Evolutionary conservation across 2,888 invertebrate genomes (phyloP).

Genomic region (Loripinus fragilis): DNA sequence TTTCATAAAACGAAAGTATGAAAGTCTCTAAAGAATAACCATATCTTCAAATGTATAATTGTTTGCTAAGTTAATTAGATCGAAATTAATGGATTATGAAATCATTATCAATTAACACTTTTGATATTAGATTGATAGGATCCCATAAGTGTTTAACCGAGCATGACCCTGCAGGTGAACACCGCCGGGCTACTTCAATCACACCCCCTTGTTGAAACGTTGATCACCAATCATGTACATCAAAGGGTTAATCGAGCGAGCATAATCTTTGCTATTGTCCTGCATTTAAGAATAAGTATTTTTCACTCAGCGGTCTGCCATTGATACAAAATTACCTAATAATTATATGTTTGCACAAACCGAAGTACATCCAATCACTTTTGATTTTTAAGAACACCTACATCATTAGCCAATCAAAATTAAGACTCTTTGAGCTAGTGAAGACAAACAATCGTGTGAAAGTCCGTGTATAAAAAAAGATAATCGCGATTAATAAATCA

Average conservation of each 20-base stretch:
- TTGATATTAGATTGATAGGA: conserved; percentile 10
- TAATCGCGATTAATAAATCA: no score
- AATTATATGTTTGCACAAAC: conserved; percentile 59
- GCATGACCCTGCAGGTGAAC: conserved; percentile 8
- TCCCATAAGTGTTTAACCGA: neutral
- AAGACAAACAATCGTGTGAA: neutral
- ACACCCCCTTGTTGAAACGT: conserved; percentile 16
- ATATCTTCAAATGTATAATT: neutral
- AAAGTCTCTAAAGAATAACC: no score
- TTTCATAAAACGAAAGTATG: no score
- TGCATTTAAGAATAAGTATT: conserved; percentile 33
- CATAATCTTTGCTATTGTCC: neutral
- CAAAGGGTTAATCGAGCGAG: conserved; percentile 8
- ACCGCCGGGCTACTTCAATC: neutral
- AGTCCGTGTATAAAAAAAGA: no score
- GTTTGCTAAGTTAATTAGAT: conserved; percentile 21
- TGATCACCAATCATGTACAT: conserved; percentile 19
- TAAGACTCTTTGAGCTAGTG: conserved; percentile 9
- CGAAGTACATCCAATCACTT: conserved; percentile 43
- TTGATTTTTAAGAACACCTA: conserved; percentile 43
- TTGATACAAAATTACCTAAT: conserved; percentile 49
- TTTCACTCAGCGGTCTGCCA: conserved; percentile 31
- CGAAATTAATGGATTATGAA: conserved; percentile 13
- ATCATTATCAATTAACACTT: conserved; percentile 10
- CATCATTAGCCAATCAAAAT: conserved; percentile 50